Evolutionary conservation across 2,797 vertebrate genomes (phyloP).

Genomic region (Synaphobranchus kaupii): DNA sequence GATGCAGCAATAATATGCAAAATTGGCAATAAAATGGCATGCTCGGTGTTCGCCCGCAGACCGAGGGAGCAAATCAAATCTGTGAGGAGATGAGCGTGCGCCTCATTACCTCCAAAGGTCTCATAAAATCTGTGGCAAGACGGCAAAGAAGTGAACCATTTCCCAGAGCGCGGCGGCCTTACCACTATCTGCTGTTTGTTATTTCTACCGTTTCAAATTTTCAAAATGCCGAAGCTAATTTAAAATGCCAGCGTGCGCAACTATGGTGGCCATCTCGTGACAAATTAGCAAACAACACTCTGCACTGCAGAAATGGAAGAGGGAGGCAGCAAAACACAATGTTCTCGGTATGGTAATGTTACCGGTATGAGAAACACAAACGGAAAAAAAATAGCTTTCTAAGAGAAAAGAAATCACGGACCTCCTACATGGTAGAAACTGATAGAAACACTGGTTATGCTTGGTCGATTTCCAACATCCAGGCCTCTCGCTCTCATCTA

Average conservation of each 20-base stretch:
- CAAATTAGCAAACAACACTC: not conserved
- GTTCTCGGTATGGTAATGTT: not conserved
- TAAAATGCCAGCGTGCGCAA: not conserved
- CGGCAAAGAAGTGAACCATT: not conserved
- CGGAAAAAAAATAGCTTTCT: not conserved
- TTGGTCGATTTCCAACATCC: not conserved
- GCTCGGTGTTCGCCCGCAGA: not conserved
- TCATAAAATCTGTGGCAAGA: not conserved
- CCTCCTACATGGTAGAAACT: not conserved
- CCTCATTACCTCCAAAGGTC: slow-evolving; percentile 21
- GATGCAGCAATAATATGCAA: not conserved
- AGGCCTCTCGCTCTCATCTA: not conserved
- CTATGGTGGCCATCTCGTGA: not conserved
- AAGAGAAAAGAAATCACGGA: not conserved
- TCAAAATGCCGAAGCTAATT: not conserved
- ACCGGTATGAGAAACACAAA: not conserved
- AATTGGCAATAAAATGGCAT: not conserved
- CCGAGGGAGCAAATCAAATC: slow-evolving; percentile 4
- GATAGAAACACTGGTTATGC: not conserved
- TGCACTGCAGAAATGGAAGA: not conserved
- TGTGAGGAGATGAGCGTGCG: not conserved
- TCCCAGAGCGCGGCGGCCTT: not conserved
- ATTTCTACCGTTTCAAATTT: not conserved
- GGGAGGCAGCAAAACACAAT: not conserved
- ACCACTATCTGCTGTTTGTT: not conserved